A percentile compares a stretch with the other conserved stretches of the same genome.
Evolutionary conservation across 2,888 invertebrate genomes (phyloP).

Genomic region (Muschampia plurimacula): DNA sequence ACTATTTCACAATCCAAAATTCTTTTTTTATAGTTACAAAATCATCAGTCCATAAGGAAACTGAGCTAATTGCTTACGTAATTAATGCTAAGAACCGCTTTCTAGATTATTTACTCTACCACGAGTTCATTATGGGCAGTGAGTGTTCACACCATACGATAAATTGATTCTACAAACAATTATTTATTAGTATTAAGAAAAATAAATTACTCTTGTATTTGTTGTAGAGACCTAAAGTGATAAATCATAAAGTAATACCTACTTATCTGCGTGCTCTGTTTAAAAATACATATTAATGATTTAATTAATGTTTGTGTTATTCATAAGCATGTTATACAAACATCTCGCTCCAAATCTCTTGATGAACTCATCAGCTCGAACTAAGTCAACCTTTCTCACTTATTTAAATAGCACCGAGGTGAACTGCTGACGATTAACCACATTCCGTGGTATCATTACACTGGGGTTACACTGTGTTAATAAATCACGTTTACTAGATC

Average conservation of each 20-base stretch:
- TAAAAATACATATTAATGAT: not conserved
- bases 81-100: slow-evolving; percentile 49
- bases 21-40: slow-evolving; percentile 53
- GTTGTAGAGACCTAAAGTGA: too few relatives aligned
- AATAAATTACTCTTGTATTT: too few relatives aligned
- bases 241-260: too few relatives aligned
- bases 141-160: slow-evolving; percentile 22
- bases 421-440: slow-evolving; percentile 53
- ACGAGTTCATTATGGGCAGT: slow-evolving; percentile 26
- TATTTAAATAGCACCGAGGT: slow-evolving; percentile 66
- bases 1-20: slow-evolving; percentile 16
- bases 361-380: slow-evolving; percentile 56
- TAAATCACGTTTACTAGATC: slow-evolving; percentile 33
- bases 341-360: slow-evolving; percentile 13
- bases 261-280: not conserved
- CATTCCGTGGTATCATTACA: slow-evolving; percentile 42
- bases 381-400: slow-evolving; percentile 65
- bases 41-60: slow-evolving; percentile 49
- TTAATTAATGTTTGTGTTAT: slow-evolving; percentile 3
- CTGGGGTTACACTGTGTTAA: slow-evolving; percentile 11
- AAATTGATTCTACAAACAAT: not conserved
- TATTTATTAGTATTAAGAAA: too few relatives aligned
- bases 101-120: slow-evolving; percentile 49
- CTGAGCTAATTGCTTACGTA: slow-evolving; percentile 57
- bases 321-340: slow-evolving; percentile 15